A percentile compares a stretch with the other conserved stretches of the same genome.
Evolutionary conservation across 2,888 invertebrate species (phyloP).

Genomic region (Seira ritae): DNA sequence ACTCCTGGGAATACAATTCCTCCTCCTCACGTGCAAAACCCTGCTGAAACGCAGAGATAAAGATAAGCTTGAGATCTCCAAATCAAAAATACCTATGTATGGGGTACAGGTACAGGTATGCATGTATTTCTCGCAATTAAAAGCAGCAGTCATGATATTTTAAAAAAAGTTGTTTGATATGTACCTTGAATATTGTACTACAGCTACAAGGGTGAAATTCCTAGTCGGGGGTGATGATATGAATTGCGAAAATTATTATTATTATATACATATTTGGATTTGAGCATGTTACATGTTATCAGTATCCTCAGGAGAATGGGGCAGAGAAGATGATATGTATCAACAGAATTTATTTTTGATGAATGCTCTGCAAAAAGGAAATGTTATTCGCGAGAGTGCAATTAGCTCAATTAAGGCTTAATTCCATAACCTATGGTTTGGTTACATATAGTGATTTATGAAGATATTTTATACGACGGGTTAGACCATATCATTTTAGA

Average conservation of each 20-base stretch:
- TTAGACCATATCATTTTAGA: no score
- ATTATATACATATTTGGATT: background rate
- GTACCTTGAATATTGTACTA: background rate
- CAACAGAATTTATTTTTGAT: background rate
- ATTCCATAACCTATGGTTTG: background rate
- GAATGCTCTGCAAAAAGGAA: background rate
- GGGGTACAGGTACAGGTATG: no score
- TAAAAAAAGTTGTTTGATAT: background rate
- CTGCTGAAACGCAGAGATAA: no score
- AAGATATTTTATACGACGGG: no score
- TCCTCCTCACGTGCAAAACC: no score
- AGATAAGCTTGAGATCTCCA: no score
- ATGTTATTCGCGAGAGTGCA: background rate
- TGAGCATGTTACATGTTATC: no score
- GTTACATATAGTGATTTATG: no score
- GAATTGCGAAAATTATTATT: background rate
- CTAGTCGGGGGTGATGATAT: slow-evolving; percentile 9
- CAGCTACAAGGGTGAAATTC: background rate
- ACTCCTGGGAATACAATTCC: no score
- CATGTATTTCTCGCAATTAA: background rate
- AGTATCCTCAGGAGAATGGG: no score
- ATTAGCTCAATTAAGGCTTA: background rate
- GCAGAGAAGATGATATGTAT: background rate
- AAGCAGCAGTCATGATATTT: background rate
- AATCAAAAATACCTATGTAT: no score